Evolutionary conservation across 2,888 invertebrate genomes (phyloP).

Genomic region (Pheosia gnoma): DNA sequence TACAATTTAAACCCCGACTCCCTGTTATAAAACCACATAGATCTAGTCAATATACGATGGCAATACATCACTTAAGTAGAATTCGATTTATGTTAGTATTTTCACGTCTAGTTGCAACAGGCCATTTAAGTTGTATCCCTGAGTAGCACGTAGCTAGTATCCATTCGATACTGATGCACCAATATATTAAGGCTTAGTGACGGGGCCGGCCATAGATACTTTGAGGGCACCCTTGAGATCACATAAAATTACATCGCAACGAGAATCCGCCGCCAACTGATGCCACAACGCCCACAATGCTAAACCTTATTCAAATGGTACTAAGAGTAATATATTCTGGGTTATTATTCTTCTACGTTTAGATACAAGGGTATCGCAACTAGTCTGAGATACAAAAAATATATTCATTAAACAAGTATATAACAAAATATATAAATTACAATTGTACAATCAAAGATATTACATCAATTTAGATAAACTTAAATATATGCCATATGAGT

Average conservation of each 20-base stretch:
- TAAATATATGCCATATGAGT: too few relatives aligned
- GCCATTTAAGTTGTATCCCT: not conserved
- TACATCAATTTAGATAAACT: too few relatives aligned
- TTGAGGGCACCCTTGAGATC: slow-evolving; percentile 30
- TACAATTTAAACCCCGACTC: not conserved
- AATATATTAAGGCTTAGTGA: slow-evolving; percentile 26
- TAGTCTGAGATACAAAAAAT: not conserved
- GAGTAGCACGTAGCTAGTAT: slow-evolving; percentile 3
- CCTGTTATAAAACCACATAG: not conserved
- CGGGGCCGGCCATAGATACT: slow-evolving; percentile 30
- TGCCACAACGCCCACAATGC: slow-evolving; percentile 8
- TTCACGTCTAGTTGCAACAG: not conserved
- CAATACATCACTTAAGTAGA: not conserved
- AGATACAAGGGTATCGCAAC: not conserved
- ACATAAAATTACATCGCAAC: slow-evolving; percentile 29
- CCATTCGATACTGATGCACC: slow-evolving; percentile 13
- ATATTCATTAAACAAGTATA: too few relatives aligned
- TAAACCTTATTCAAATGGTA: slow-evolving; percentile 1
- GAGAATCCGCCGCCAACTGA: slow-evolving; percentile 23
- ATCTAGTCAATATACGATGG: not conserved
- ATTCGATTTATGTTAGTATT: not conserved
- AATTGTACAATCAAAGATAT: too few relatives aligned
- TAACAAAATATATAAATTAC: too few relatives aligned
- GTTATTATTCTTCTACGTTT: not conserved
- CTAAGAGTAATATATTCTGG: not conserved